phyloP scores from a whole-genome alignment of 2,113 vertebrate species.

The Emydocephalus ijimae region DNA sequence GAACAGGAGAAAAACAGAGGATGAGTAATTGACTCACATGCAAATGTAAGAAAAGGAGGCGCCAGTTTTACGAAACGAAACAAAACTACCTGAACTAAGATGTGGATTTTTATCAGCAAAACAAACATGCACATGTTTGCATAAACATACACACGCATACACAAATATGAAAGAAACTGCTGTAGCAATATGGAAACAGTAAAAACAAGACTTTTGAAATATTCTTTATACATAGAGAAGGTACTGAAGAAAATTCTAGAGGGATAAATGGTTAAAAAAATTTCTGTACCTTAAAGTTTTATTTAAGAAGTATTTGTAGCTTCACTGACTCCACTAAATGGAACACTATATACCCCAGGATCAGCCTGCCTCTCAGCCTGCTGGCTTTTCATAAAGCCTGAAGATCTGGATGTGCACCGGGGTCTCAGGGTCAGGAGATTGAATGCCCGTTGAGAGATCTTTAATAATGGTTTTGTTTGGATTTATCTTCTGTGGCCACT shows the following conservation, averaged over 20 bases:
- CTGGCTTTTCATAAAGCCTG: not conserved
- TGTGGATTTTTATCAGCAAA: constrained; percentile 21
- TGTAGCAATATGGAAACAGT: not conserved
- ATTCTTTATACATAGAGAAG: not conserved
- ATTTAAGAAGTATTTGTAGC: not conserved
- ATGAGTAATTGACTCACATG: not conserved
- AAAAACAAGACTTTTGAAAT: not conserved
- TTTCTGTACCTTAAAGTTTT: not conserved
- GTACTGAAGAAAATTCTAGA: not conserved
- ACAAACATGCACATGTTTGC: not conserved
- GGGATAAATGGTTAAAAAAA: not conserved
- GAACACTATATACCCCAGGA: not conserved
- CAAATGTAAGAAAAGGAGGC: not conserved
- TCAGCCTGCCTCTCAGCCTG: not conserved
- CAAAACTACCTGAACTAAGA: constrained; percentile 24
- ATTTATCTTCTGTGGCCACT: not conserved
- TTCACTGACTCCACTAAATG: not conserved
- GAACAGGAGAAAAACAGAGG: not conserved
- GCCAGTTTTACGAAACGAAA: constrained; percentile 19
- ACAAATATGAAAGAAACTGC: not conserved
- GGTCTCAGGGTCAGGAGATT: not conserved
- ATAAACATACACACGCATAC: not conserved
- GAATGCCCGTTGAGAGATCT: not conserved
- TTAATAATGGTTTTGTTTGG: not conserved
- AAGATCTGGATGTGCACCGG: not conserved